These are phyloP conservation scores for Salvator merianae DNA, from an alignment of 2,113 vertebrate genomes.

Conservation along the genomic window DNA sequence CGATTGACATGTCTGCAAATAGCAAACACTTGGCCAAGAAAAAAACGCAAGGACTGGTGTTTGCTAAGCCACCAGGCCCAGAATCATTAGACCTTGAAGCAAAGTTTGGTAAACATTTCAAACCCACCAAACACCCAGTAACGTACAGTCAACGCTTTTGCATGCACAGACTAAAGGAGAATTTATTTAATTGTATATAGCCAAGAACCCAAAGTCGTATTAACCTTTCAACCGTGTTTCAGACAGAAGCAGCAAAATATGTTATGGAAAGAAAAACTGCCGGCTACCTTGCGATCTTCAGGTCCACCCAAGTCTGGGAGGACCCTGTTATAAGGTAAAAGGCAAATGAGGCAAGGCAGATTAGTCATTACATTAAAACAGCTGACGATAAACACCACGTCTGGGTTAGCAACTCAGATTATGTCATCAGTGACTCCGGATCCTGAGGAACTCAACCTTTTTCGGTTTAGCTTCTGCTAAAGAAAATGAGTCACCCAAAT, in stretches of 20 bases:
- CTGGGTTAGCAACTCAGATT: slow-evolving; percentile 18
- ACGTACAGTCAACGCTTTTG: too few relatives aligned
- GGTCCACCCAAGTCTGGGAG: background rate
- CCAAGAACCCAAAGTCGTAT: background rate
- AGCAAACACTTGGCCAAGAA: background rate
- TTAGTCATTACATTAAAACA: background rate
- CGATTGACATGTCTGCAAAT: background rate
- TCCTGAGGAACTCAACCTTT: background rate
- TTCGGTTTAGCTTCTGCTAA: background rate
- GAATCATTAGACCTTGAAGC: background rate
- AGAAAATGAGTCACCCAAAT: background rate
- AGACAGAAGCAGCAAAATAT: background rate
- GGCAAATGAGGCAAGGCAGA: background rate
- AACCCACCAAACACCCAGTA: background rate
- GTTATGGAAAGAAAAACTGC: background rate
- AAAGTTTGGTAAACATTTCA: too few relatives aligned
- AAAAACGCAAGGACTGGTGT: background rate
- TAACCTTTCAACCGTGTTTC: background rate
- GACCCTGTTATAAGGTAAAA: background rate
- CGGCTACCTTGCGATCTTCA: background rate
- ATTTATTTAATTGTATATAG: background rate
- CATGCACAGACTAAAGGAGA: too few relatives aligned
- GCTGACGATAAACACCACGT: background rate
- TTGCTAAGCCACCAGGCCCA: background rate
- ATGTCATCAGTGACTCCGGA: background rate